These are phyloP conservation scores for Allolobophora icterica DNA, from an alignment of 2,888 invertebrate species.

Conservation along the genomic window DNA sequence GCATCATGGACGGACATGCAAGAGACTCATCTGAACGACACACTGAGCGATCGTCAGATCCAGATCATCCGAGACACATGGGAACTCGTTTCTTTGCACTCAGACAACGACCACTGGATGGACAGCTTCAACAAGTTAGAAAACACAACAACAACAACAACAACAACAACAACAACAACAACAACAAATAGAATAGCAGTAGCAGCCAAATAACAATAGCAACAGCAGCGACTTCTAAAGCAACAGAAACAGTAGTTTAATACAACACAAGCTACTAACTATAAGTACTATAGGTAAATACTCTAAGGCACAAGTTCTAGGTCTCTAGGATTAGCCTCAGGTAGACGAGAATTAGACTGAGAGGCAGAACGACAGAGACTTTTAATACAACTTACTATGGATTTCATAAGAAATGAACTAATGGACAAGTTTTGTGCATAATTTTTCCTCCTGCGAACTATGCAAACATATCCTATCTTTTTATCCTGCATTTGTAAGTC, in stretches of 20 bases:
- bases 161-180: too few relatives aligned
- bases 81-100: slow-evolving; percentile 54
- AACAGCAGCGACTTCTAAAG: background rate
- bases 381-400: too few relatives aligned
- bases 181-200: background rate
- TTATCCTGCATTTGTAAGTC: background rate
- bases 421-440: too few relatives aligned
- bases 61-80: slow-evolving; percentile 55
- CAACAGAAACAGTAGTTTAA: too few relatives aligned
- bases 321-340: too few relatives aligned
- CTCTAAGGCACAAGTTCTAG: too few relatives aligned
- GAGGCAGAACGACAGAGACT: too few relatives aligned
- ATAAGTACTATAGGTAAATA: background rate
- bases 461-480: too few relatives aligned
- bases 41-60: slow-evolving; percentile 49
- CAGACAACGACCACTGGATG: slow-evolving; percentile 35
- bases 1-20: slow-evolving; percentile 31
- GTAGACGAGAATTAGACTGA: too few relatives aligned
- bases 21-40: slow-evolving; percentile 24
- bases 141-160: background rate
- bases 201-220: too few relatives aligned
- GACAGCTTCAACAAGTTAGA: slow-evolving; percentile 7
- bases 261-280: background rate
- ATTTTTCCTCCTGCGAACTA: too few relatives aligned
- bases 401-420: too few relatives aligned